These are phyloP conservation scores for Semnopithecus entellus DNA, from an alignment of 2,113 vertebrate genomes.

Conservation along the genomic window DNA sequence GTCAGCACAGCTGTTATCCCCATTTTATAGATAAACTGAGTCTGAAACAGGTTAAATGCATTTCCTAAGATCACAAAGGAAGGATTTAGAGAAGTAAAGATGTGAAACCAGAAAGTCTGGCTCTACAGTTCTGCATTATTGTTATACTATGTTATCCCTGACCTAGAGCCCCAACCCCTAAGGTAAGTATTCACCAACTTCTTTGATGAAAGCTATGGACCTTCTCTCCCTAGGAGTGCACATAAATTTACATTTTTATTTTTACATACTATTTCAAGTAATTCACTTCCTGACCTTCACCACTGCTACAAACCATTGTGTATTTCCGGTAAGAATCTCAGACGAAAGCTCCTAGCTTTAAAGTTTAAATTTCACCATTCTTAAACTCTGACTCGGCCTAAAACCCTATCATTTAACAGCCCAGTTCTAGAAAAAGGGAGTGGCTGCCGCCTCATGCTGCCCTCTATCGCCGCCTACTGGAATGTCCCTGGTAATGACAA, in stretches of 20 bases:
- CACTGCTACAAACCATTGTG: background rate
- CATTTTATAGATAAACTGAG: background rate
- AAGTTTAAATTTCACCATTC: constrained; percentile 9
- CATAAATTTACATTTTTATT: background rate
- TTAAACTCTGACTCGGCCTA: background rate
- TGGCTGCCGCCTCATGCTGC: background rate
- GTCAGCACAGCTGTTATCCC: no score
- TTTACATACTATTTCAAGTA: background rate
- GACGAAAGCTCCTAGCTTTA: constrained; percentile 2
- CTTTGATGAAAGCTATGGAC: background rate
- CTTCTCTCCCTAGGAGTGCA: background rate
- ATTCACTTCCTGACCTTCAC: background rate
- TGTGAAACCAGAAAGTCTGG: background rate
- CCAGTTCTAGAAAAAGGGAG: background rate
- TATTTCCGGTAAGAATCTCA: background rate
- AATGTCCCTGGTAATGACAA: background rate
- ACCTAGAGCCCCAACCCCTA: background rate
- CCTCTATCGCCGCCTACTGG: constrained; percentile 44
- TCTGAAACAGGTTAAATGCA: background rate
- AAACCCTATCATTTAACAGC: background rate
- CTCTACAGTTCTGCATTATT: background rate
- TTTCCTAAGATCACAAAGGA: background rate
- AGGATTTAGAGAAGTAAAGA: background rate
- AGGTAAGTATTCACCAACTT: background rate
- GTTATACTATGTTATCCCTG: background rate